phyloP scores from a whole-genome alignment of 92 coral and sea anemone genomes.

The Anthopleura xanthogrammica region DNA sequence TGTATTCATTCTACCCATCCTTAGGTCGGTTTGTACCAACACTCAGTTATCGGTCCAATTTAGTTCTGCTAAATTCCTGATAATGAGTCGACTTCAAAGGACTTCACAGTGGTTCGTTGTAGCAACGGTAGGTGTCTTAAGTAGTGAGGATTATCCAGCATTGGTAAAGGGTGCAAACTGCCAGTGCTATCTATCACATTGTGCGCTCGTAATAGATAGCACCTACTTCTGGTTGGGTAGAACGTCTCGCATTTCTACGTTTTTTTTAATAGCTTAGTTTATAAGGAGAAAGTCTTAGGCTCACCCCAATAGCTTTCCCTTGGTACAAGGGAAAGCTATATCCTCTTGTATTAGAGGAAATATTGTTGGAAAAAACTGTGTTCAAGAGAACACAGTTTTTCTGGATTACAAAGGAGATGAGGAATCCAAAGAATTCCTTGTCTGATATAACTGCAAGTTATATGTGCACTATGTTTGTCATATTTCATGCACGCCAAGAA shows the following conservation, averaged over 20 bases:
- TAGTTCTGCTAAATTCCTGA: not conserved
- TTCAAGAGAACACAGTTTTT: not conserved
- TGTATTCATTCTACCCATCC: not conserved
- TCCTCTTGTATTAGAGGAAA: not conserved
- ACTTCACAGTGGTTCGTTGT: not conserved
- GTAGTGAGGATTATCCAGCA: not conserved
- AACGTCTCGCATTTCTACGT: too few species aligned
- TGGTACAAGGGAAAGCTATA: not conserved
- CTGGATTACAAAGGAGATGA: too few species aligned
- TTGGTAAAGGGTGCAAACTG: constrained; percentile 3
- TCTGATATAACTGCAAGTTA: not conserved
- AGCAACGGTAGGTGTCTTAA: not conserved
- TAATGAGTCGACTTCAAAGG: not conserved
- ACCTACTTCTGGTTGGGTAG: too few species aligned
- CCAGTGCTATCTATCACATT: not conserved
- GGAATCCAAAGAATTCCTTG: not conserved
- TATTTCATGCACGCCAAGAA: too few species aligned
- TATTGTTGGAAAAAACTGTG: not conserved
- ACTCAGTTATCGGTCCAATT: not conserved
- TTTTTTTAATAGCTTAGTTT: too few species aligned
- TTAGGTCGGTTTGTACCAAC: not conserved
- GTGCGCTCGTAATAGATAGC: not conserved
- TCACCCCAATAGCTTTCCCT: not conserved
- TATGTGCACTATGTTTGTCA: too few species aligned
- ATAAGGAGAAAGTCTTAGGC: too few species aligned